Base-by-base conservation (phyloP, 2,888 invertebrate genomes). In the Hoplodrina blanda region DNA sequence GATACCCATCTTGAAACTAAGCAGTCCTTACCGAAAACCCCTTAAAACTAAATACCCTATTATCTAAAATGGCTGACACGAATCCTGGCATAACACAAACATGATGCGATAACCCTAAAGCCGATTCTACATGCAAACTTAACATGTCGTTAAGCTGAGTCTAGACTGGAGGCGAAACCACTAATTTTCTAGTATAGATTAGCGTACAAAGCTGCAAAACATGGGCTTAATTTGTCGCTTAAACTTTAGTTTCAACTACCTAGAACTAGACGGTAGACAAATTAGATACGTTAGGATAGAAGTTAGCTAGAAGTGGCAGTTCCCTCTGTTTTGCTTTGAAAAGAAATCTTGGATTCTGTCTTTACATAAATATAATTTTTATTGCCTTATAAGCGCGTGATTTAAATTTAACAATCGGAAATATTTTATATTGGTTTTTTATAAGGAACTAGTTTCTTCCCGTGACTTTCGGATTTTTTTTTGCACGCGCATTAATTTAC, bases 181-280 rank as follows among this genome's bases (percentile, higher is more conserved):
- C 88, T 81, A 90, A 89, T 90, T 86, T 78, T 83, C 82, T 80
- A 83, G 79, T 81, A 80, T 81, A 86, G 88, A 88, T 91, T 87
- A 88, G 88, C 84, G 82, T 81, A 86, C 83, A 86, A 81, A 86
- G 88, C 88, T 81, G 84, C 89, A 88, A 91, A 91, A 90, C 91
- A 91, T 86, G 86, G 83, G 87, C 88, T 90, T 89, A 90, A 90
- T 90, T 91, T 90, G 90, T 90, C 88, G 86, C 86, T 84, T 84
- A 88, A 91, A 91, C 88, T 91, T 88, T 83, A 81, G 80, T 85
- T 82, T 76, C 57, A 75, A 69, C 82, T 82, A 86, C 87, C 88
- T 89, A 88, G 84, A 86, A 87, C 88, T 89, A 88, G 84, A 87
- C 85, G 81, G 86, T 74, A 89, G 88, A 91, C 89, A 90, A 91